Percentiles rank a stretch among this genome's conserved stretches.
Evolutionary conservation across 2,888 invertebrate genomes (phyloP).

Genomic region (Drosophila neonasuta): DNA sequence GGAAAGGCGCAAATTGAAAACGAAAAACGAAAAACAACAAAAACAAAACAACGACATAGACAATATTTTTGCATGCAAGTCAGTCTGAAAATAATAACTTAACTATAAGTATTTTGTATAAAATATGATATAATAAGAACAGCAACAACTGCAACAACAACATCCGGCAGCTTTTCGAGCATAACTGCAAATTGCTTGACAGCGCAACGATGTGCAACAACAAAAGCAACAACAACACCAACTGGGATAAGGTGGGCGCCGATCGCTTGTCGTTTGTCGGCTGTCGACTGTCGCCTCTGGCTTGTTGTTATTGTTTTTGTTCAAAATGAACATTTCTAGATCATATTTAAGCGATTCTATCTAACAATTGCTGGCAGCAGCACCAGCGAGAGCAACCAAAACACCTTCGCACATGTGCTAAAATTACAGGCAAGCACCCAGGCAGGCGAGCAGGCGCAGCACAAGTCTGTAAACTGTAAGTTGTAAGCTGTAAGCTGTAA

Average conservation of each 20-base stretch:
- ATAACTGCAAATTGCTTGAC: constrained; percentile 58
- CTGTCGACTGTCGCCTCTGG: constrained; percentile 25
- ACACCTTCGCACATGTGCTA: constrained; percentile 80
- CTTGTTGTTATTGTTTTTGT: constrained; percentile 32
- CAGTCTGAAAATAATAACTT: constrained; percentile 25
- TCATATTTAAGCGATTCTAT: constrained; percentile 75
- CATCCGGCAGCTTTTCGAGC: constrained; percentile 68
- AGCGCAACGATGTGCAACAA: constrained; percentile 61
- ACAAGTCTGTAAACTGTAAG: constrained; percentile 9
- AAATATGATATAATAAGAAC: constrained; percentile 30
- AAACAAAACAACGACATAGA: constrained; percentile 16
- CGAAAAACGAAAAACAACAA: constrained; percentile 31
- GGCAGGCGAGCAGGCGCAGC: constrained; percentile 41
- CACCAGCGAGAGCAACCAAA: constrained; percentile 43
- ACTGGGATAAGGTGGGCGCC: constrained; percentile 67
- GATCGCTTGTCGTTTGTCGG: constrained; percentile 52
- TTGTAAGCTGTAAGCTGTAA: constrained; percentile 9
- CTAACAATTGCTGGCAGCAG: constrained; percentile 59
- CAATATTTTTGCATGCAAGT: constrained; percentile 32
- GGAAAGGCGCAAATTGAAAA: constrained; percentile 66
- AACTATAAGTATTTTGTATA: constrained; percentile 30
- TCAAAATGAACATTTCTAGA: constrained; percentile 70
- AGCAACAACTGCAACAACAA: constrained; percentile 43
- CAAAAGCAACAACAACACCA: constrained; percentile 33
- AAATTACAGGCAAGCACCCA: constrained; percentile 69